Conservation (phyloP, 30 jellyfish, hydroid and myxozoan species). For the Nemopilema nomurai region DNA sequence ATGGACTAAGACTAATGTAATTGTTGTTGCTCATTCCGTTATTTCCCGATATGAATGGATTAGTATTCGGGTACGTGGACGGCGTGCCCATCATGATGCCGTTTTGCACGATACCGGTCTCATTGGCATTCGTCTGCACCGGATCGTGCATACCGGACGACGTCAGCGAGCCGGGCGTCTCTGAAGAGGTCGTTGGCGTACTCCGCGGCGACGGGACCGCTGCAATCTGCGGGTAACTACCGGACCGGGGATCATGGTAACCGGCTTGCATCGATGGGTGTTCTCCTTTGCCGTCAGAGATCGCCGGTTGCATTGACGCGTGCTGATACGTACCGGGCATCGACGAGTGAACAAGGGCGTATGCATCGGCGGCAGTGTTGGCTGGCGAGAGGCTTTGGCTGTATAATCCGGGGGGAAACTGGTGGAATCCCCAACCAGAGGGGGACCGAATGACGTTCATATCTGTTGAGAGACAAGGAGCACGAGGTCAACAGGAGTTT, state of each 20-base stretch:
- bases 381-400: slow-evolving; percentile 97
- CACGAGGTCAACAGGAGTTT: no score
- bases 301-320: slow-evolving; percentile 72
- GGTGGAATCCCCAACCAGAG: slow-evolving; percentile 92
- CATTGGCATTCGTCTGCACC: slow-evolving; percentile 66
- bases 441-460: slow-evolving; percentile 96
- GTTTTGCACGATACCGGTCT: slow-evolving; percentile 54
- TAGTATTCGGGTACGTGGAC: slow-evolving; percentile 81
- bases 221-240: slow-evolving; percentile 58
- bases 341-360: slow-evolving; percentile 76
- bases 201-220: slow-evolving; percentile 78
- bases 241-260: slow-evolving; percentile 87
- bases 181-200: slow-evolving; percentile 73
- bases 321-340: slow-evolving; percentile 80
- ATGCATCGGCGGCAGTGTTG: slow-evolving; percentile 80
- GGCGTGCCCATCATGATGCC: slow-evolving; percentile 76
- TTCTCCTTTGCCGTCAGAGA: slow-evolving; percentile 67
- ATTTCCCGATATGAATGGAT: slow-evolving; percentile 65
- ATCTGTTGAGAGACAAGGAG: slow-evolving; percentile 64
- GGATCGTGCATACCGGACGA: slow-evolving; percentile 66
- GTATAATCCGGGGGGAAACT: slow-evolving; percentile 84
- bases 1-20: slow-evolving; percentile 87
- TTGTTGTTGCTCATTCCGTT: slow-evolving; percentile 79
- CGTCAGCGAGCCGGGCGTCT: slow-evolving; percentile 70
- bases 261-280: slow-evolving; percentile 71